Base-by-base conservation (phyloP, 1,140 invertebrate genomes). In the Zelostemma sp. region DNA sequence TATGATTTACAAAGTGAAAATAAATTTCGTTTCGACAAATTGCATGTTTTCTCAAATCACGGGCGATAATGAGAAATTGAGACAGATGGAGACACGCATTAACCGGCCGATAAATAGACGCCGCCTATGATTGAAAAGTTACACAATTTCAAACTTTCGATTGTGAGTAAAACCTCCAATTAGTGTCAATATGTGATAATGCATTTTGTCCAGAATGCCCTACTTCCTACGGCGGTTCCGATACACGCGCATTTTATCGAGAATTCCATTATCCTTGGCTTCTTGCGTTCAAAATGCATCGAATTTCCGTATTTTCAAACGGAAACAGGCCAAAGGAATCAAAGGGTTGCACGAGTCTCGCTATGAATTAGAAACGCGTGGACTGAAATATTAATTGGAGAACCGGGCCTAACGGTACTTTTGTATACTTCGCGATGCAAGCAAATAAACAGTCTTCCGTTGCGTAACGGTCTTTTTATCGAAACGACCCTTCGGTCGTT, bases 161-260 rank as follows among this genome's bases (percentile, higher is more conserved):
- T 46, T 46, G 17, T 46, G 17, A 46, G 43, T 11, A 46, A 46
- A 46, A 19, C 43, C 43, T 46, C 43, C 43, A 46, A 46, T 46
- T 46, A 46, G 43, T 21, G 16, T 46, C 43, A 21, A 46, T 46
- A 46, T 12, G 43, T 46, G 43, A 46, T 46, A 46, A 46, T 46
- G 17, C 43, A n/a, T 15, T 19, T 1, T 21, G 17, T 46, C 9
- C 18, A 3, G 18, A 46, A 46, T 12, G 18, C 16, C 43, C 43
- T 46, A 46, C 16, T 46, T 46, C 15, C 17, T 46, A 4, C 17
- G 17, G 9, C 8, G 16, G 40, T 43, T 17, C 40, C 14, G 40
- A 17, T 16, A 17, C 40, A 43, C 12, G 14, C 2, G 15, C 16
- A 11, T 38, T 38, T 38, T 1, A 38, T 38, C n/a, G n/a, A n/a